These are phyloP conservation scores for Carcharodon carcharias DNA, from an alignment of 2,797 vertebrate genomes.

Conservation along the genomic window DNA sequence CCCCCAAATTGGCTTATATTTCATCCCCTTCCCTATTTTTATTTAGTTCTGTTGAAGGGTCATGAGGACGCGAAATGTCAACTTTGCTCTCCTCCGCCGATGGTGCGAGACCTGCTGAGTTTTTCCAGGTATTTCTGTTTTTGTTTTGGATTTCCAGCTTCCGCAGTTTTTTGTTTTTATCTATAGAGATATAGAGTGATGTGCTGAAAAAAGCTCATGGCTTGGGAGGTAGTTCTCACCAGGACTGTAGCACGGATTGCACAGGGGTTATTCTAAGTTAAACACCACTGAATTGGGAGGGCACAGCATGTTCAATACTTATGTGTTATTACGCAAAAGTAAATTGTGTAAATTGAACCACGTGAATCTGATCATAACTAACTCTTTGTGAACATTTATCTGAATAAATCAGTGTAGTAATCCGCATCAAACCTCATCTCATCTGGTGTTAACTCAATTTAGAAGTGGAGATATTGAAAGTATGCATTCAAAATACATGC, in stretches of 20 bases:
- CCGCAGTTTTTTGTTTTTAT: too few relatives aligned
- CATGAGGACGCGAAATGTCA: too few relatives aligned
- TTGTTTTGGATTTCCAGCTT: too few relatives aligned
- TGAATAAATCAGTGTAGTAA: not conserved
- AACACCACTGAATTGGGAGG: not conserved
- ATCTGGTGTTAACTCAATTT: not conserved
- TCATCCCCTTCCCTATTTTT: too few relatives aligned
- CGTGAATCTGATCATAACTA: not conserved
- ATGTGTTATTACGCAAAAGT: not conserved
- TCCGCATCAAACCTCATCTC: not conserved
- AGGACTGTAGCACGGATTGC: not conserved
- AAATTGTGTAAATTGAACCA: not conserved
- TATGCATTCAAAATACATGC: not conserved
- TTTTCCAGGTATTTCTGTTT: too few relatives aligned
- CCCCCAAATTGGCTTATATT: too few relatives aligned
- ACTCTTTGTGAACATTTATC: not conserved
- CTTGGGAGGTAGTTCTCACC: not conserved
- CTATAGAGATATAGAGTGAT: not conserved
- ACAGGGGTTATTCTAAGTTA: not conserved
- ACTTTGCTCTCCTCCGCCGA: too few relatives aligned
- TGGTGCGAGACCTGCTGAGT: too few relatives aligned
- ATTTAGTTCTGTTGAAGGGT: too few relatives aligned
- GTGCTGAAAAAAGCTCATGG: not conserved
- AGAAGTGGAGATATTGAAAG: not conserved
- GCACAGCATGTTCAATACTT: not conserved